Evolutionary conservation across 1,140 invertebrate genomes (phyloP), one percentile per base, ranked within the genome.

Genomic region (Orchesella cincta): DNA sequence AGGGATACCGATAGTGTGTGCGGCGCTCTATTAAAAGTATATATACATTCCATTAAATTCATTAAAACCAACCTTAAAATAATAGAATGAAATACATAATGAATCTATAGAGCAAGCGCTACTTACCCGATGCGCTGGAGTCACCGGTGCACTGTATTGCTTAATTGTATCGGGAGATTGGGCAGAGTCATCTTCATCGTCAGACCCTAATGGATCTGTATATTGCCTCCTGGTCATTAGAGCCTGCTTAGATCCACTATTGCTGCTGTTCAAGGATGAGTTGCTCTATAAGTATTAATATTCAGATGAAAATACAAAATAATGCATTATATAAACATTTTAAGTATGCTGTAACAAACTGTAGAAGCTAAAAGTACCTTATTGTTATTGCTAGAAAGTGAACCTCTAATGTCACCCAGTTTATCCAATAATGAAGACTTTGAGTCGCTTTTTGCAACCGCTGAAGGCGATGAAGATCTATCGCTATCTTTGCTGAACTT

Each of bases 151-250:
- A 64, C 78, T 76, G 62, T 67, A 67, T 23, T 67, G 62, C 62
- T 67, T 67, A 67, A 67, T 67, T 29, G 62, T 67, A 78, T 70
- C 78, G 73, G 76, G 79, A 79, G 70, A 62, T 12, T 78, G 57
- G 14, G 31, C 26, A 29, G 77, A 33, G 18, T 93, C 92, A 73
- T 94, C 93, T 82, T 96, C 94, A 35, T 95, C 93, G 84, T 96
- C 93, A 67, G 93, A 95, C 64, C 93, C 94, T 86, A 96, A 95
- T 1, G 94, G 94, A 88, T 96, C 94, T 20, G 91, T 92, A 75
- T 94, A 88, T 86, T 96, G 93, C 75, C 93, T 91, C 78, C 93
- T 88, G 1, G 93, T 94, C 93, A 95, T 95, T 81, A 95, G 85
- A 81, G 79, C 74, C 1, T 83, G 52, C 12, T 75, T 78, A 54